Evolutionary conservation across 2,888 invertebrate species (phyloP), one percentile per base, ranked within the genome.

Genomic region (Nasonia oneida): DNA sequence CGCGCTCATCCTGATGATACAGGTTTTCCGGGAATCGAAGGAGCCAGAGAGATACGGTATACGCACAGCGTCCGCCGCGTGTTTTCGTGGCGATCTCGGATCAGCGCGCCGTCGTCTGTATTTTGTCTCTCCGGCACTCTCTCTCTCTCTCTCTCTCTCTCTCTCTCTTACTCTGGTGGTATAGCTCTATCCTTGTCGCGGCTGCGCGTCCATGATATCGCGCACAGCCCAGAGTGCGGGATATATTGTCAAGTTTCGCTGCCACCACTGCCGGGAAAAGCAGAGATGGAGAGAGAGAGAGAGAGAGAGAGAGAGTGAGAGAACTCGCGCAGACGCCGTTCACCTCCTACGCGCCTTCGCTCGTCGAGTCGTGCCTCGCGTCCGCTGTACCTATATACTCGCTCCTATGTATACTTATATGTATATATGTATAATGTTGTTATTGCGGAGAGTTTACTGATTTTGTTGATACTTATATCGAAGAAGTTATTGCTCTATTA

Each of bases 271-370:
- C 67, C 78, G 70, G 29, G 33, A 71, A 39, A 78, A 47, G 6
- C 33, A 33, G 67, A 33, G 67, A 64, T 23, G 61, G 64, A 67
- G 67, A 73, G 70, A 76, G 61, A 23, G 23, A 23, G 23, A 23
- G 23, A 23, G 23, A 23, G 23, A 23, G 23, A 23, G 23, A 23
- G 23, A 23, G 23, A 23, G 23, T 23, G 23, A 23, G 23, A 23
- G 23, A 73, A 83, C 71, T 39, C 29, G 64, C 80, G 75, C 80
- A 73, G 79, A 84, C 84, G 67, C 67, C 67, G 75, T 78, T 78
- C 71, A 61, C 76, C 64, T 81, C 74, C 33, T 70, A 12, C 42
- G 42, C 57, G 57, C 57, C 23, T n/a, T 61, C 57, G 57, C 18
- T 39, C 74, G 53, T 67, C 64, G 61, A 29, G 29, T 64, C 75